These are phyloP conservation scores for Exocentrus adspersus DNA, from an alignment of 2,888 invertebrate genomes.

Conservation along the genomic window DNA sequence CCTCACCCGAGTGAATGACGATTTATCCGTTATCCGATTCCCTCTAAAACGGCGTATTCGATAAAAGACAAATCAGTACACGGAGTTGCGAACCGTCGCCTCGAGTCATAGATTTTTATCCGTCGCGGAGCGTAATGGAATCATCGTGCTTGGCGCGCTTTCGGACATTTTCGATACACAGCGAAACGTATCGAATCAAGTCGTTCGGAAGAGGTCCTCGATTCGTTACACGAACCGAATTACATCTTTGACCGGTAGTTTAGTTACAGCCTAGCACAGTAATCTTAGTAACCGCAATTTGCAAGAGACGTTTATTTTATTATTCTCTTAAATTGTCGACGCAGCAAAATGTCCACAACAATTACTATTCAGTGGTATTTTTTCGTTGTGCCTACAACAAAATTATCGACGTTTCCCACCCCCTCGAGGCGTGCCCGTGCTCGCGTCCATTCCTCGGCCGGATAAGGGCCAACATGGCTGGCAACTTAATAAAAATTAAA, in stretches of 20 bases:
- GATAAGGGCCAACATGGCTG: constrained; percentile 7
- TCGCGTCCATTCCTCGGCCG: background rate
- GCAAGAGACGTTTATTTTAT: too few species aligned
- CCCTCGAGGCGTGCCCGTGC: too few species aligned
- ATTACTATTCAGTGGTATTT: too few species aligned
- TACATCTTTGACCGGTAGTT: too few species aligned
- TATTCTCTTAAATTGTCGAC: too few species aligned
- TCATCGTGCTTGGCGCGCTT: background rate
- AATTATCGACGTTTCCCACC: too few species aligned
- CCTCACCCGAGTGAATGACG: background rate
- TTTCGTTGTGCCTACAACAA: too few species aligned
- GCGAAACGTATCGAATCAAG: background rate
- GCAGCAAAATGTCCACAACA: too few species aligned
- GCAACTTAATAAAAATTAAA: constrained; percentile 19
- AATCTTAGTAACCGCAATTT: too few species aligned
- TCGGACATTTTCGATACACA: background rate
- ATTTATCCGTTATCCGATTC: background rate
- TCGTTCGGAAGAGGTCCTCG: too few species aligned
- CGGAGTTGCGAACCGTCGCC: background rate
- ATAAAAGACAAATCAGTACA: background rate
- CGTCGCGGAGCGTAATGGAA: background rate
- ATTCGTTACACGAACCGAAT: too few species aligned
- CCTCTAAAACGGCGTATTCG: background rate
- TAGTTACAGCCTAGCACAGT: too few species aligned
- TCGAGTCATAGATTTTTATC: background rate